Evolutionary conservation across 1,140 invertebrate species (phyloP).

Genomic region (Pomacea maculata): DNA sequence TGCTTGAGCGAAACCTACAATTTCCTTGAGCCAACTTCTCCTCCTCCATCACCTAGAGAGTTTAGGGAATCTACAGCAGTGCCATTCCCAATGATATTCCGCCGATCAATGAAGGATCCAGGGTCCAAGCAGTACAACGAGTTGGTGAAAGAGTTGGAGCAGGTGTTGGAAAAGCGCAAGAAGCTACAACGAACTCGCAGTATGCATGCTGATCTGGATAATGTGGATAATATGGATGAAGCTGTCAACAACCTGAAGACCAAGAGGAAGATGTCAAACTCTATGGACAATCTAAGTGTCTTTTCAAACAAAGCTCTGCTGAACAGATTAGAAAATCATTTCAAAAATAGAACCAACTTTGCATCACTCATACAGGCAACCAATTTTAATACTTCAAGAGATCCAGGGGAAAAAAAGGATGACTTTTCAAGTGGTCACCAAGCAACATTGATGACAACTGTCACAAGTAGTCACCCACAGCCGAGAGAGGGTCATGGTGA

Average conservation of each 20-base stretch:
- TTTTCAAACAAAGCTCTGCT: constrained; percentile 52
- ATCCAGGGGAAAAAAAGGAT: no score
- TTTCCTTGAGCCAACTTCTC: background rate
- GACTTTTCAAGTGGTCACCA: no score
- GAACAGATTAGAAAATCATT: constrained; percentile 50
- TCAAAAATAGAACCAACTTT: constrained; percentile 15
- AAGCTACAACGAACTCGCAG: constrained; percentile 13
- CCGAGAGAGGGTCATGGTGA: background rate
- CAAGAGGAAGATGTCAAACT: constrained; percentile 29
- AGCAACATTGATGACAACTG: no score
- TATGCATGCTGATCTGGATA: constrained; percentile 24
- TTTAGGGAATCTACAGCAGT: background rate
- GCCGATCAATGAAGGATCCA: constrained; percentile 52
- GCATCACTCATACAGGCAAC: no score
- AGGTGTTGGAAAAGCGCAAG: constrained; percentile 40
- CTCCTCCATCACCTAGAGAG: background rate
- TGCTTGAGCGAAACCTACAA: background rate
- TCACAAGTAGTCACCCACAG: no score
- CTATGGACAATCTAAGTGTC: constrained; percentile 38
- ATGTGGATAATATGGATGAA: background rate
- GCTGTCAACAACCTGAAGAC: constrained; percentile 9
- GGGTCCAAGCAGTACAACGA: constrained; percentile 55
- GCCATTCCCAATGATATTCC: constrained; percentile 49
- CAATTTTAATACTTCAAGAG: no score
- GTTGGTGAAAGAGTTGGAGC: constrained; percentile 47